Percentiles rank a stretch among this genome's conserved stretches.
phyloP scores from a whole-genome alignment of 2,797 vertebrate genomes.

The Gadopsis marmoratus region DNA sequence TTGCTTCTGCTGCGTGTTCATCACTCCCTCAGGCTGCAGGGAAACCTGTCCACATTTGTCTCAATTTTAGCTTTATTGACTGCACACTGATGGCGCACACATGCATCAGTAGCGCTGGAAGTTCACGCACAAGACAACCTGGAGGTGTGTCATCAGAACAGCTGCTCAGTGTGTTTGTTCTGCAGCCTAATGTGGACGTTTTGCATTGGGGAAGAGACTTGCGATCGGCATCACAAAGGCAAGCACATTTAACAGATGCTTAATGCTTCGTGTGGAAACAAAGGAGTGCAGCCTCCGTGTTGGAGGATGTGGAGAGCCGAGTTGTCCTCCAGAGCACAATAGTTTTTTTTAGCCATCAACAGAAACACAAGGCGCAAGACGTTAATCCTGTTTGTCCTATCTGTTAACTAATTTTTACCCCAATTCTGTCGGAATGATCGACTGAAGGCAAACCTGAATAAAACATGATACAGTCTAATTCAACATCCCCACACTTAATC shows the following conservation, averaged over 20 bases:
- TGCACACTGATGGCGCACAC: conserved; percentile 8
- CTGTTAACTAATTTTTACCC: background rate
- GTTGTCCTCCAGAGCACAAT: conserved; percentile 16
- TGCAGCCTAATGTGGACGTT: conserved; percentile 16
- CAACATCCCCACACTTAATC: background rate
- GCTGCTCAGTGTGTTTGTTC: conserved; percentile 31
- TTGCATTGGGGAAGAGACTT: conserved; percentile 44
- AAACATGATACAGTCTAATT: background rate
- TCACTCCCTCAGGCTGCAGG: background rate
- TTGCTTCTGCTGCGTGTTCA: conserved; percentile 3
- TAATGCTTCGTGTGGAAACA: conserved; percentile 32
- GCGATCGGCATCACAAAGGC: conserved; percentile 25
- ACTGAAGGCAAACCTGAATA: too few relatives aligned
- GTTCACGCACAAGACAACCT: conserved; percentile 8
- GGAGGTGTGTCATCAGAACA: conserved; percentile 53
- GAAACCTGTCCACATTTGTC: conserved; percentile 4
- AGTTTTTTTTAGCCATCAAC: background rate
- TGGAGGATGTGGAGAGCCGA: conserved; percentile 19
- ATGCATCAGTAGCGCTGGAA: conserved; percentile 14
- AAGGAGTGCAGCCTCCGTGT: conserved; percentile 5
- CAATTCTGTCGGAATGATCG: too few relatives aligned
- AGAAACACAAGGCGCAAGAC: conserved; percentile 14
- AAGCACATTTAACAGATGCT: conserved; percentile 37
- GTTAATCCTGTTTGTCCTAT: background rate
- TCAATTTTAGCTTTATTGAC: conserved; percentile 22